Percentiles rank a stretch among this genome's conserved stretches.
Evolutionary conservation across 2,113 vertebrate genomes (phyloP).

Genomic region (Podarcis cretensis): DNA sequence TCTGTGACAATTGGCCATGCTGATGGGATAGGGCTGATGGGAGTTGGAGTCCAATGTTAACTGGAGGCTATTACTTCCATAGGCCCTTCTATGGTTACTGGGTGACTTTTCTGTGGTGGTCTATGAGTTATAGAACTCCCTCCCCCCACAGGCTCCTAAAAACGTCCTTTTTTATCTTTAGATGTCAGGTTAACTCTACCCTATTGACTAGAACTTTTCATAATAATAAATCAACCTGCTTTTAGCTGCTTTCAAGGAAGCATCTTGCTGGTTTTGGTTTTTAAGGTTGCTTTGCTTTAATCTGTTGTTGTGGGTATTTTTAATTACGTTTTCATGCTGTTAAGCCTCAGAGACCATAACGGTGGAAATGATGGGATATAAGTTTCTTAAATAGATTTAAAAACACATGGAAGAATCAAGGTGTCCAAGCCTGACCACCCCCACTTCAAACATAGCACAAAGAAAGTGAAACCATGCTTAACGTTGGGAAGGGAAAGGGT

Average conservation of each 20-base stretch:
- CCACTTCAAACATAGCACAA: not conserved
- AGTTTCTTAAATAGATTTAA: not conserved
- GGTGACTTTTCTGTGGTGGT: not conserved
- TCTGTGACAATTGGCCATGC: too few species aligned
- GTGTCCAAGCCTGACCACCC: not conserved
- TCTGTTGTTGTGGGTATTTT: not conserved
- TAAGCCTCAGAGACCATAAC: not conserved
- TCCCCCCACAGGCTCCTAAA: too few species aligned
- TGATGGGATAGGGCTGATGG: too few species aligned
- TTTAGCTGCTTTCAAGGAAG: not conserved
- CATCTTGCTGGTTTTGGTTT: not conserved
- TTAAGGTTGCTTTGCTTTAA: not conserved
- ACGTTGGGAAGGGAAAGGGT: not conserved
- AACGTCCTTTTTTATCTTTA: too few species aligned
- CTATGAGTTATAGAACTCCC: not conserved
- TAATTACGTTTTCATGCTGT: slow-evolving; percentile 21
- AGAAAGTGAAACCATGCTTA: not conserved
- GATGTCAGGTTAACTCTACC: too few species aligned
- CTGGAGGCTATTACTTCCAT: too few species aligned
- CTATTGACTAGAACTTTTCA: too few species aligned
- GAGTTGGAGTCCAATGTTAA: too few species aligned
- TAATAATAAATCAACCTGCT: not conserved
- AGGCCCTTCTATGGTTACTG: too few species aligned
- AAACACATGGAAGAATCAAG: not conserved
- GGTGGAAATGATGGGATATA: not conserved